phyloP scores from a whole-genome alignment of 2,113 vertebrate species.

The Corythornis madagascariensis region DNA sequence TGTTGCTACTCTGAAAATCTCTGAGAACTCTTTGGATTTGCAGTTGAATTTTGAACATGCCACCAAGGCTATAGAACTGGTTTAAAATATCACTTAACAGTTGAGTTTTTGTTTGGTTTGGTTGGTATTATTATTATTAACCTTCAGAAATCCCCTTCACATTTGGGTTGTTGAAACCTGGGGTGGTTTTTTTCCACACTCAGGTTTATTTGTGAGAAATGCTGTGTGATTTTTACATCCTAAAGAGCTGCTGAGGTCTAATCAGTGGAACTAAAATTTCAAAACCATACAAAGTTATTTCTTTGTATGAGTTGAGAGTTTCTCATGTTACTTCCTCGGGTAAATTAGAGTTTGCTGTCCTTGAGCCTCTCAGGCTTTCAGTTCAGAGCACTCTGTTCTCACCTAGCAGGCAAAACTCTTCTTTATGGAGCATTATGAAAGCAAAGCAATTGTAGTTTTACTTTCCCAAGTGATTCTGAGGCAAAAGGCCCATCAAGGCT shows the following conservation, averaged over 20 bases:
- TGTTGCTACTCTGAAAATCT: background rate
- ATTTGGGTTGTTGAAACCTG: no score
- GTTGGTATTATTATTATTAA: no score
- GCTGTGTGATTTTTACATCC: background rate
- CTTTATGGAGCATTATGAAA: background rate
- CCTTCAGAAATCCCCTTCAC: no score
- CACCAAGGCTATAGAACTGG: background rate
- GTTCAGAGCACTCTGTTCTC: background rate
- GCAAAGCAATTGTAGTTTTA: background rate
- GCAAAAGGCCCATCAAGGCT: rapidly evolving
- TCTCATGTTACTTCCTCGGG: background rate
- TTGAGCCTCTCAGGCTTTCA: background rate
- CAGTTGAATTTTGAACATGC: background rate
- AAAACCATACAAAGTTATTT: background rate
- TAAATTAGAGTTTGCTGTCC: background rate
- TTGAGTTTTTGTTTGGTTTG: no score
- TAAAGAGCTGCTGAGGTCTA: background rate
- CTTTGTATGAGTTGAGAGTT: background rate
- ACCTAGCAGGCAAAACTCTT: background rate
- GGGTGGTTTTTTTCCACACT: no score
- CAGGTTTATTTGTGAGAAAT: background rate
- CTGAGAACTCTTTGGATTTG: background rate
- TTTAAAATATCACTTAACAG: background rate
- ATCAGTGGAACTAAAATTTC: background rate
- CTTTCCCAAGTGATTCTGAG: background rate